Evolutionary conservation across 2,797 vertebrate species (phyloP).

Genomic region (Rhynchotus rufescens): DNA sequence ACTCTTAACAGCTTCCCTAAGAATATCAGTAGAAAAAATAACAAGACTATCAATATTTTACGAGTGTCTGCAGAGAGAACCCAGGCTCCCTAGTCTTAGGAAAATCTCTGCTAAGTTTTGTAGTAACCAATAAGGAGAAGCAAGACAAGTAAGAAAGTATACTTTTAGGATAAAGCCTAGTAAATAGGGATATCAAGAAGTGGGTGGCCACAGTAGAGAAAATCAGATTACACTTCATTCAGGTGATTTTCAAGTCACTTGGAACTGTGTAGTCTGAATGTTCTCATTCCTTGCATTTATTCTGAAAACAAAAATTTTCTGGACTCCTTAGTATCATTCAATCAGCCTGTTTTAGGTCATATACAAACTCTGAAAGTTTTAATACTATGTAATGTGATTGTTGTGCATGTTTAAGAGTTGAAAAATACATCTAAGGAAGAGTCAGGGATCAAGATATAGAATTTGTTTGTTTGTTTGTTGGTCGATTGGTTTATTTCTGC

Average conservation of each 20-base stretch:
- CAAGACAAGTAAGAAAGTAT: neutral
- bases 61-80: neutral
- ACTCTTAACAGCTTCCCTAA: neutral
- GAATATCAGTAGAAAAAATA: neutral
- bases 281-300: neutral
- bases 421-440: neutral
- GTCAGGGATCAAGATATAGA: neutral
- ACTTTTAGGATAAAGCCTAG: neutral
- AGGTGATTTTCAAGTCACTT: neutral
- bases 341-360: neutral
- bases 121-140: neutral
- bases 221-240: neutral
- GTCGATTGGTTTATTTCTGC: neutral
- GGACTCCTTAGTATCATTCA: neutral
- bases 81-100: neutral
- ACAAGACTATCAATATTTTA: neutral
- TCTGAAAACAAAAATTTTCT: neutral
- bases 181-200: neutral
- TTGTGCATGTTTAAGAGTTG: neutral
- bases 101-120: neutral
- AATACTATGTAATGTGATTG: neutral
- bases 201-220: neutral
- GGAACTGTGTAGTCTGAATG: neutral
- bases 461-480: neutral
- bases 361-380: neutral